Conservation (phyloP, 2,113 vertebrate genomes). For the Zosterops pallidus region DNA sequence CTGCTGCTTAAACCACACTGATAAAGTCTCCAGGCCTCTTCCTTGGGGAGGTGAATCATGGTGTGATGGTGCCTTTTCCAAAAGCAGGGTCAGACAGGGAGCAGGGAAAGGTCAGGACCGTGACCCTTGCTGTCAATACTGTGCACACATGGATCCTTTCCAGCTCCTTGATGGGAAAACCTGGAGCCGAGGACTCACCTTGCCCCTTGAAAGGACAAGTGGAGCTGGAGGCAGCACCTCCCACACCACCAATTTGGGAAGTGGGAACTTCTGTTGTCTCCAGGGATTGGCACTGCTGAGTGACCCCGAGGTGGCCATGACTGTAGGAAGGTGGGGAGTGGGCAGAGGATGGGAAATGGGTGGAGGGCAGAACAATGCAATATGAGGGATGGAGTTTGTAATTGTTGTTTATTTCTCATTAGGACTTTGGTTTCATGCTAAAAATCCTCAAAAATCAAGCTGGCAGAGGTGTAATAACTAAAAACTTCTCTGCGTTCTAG, state of each 20-base stretch:
- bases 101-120: not conserved
- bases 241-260: not conserved
- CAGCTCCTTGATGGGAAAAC: not conserved
- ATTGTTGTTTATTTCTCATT: not conserved
- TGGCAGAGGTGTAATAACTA: not conserved
- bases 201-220: not conserved
- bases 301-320: fast-evolving
- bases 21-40: not conserved
- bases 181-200: not conserved
- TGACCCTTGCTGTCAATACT: not conserved
- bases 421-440: not conserved
- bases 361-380: not conserved
- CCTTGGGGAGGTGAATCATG: not conserved
- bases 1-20: not conserved
- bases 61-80: not conserved
- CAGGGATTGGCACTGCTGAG: not conserved
- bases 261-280: not conserved
- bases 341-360: not conserved
- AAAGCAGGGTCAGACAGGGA: not conserved
- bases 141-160: not conserved
- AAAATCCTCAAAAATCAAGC: not conserved
- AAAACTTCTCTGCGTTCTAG: not conserved
- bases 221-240: not conserved
- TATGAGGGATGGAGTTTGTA: not conserved
- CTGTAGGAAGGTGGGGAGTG: not conserved